Evolutionary conservation across 2,797 vertebrate species (phyloP).

Genomic region (Pempheris klunzingeri): DNA sequence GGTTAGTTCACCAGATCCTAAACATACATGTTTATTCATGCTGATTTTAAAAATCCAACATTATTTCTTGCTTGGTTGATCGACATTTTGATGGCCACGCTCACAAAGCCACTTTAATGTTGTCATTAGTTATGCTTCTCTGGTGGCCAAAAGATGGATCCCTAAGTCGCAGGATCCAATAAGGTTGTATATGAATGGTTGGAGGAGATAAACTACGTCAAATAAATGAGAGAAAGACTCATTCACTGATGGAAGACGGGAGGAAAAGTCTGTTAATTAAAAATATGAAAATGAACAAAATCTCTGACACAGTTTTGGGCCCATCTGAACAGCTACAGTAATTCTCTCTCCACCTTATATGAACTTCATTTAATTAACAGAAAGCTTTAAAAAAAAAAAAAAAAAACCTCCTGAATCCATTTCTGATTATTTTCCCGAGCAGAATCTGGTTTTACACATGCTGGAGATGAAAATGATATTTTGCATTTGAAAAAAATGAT

Average conservation of each 20-base stretch:
- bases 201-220: slow-evolving; percentile 86
- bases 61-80: slow-evolving; percentile 88
- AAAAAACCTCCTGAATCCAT: slow-evolving; percentile 46
- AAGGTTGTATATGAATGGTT: slow-evolving; percentile 83
- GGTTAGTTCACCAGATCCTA: slow-evolving; percentile 54
- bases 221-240: slow-evolving; percentile 77
- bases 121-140: slow-evolving; percentile 89
- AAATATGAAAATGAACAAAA: slow-evolving; percentile 89
- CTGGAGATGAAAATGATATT: slow-evolving; percentile 22
- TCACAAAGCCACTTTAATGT: slow-evolving; percentile 87
- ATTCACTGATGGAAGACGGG: slow-evolving; percentile 78
- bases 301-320: slow-evolving; percentile 78
- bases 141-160: slow-evolving; percentile 86
- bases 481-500: slow-evolving; percentile 5
- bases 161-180: slow-evolving; percentile 80
- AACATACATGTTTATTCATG: slow-evolving; percentile 85
- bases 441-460: slow-evolving; percentile 19
- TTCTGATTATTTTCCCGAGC: slow-evolving; percentile 43
- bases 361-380: slow-evolving; percentile 61
- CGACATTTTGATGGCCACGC: slow-evolving; percentile 81
- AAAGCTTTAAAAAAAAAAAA: too few species aligned
- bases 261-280: slow-evolving; percentile 83
- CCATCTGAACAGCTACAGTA: slow-evolving; percentile 60
- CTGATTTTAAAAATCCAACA: slow-evolving; percentile 83
- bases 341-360: slow-evolving; percentile 62